Percentiles rank a stretch among this genome's conserved stretches.
phyloP scores from a whole-genome alignment of 2,113 vertebrate species.

The Anas platyrhynchos region DNA sequence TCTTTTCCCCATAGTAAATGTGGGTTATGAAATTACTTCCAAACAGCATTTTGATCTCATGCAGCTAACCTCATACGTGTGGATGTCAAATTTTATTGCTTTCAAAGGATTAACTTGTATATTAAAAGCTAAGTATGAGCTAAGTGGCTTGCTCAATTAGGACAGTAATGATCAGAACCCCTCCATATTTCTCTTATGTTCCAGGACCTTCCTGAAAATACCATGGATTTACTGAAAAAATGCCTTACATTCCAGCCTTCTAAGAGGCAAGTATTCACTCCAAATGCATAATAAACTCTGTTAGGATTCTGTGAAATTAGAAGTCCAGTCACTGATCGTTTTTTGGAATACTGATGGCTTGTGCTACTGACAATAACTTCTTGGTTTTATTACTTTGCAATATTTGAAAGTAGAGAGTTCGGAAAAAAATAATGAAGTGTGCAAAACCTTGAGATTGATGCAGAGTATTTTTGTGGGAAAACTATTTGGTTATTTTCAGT shows the following conservation, averaged over 20 bases:
- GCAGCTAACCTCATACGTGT: background rate
- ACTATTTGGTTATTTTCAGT: background rate
- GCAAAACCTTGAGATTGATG: background rate
- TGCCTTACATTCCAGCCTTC: slow-evolving; percentile 93
- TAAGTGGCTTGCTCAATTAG: background rate
- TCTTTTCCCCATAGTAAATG: background rate
- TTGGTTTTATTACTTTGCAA: background rate
- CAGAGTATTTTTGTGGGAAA: background rate
- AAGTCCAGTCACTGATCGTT: background rate
- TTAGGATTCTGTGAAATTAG: background rate
- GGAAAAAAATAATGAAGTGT: background rate
- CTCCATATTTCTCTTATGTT: background rate
- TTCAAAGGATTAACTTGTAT: background rate
- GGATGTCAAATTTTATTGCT: background rate
- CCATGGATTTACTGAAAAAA: slow-evolving; percentile 86
- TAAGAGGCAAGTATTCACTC: slow-evolving; percentile 81
- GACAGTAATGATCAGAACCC: background rate
- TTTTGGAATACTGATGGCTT: background rate
- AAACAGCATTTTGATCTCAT: background rate
- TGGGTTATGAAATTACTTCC: background rate
- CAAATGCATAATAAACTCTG: background rate
- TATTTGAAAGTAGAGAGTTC: background rate
- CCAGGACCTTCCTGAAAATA: slow-evolving; percentile 87
- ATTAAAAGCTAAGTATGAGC: background rate
- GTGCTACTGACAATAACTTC: background rate